Percentiles rank a stretch among this genome's conserved stretches.
Conservation (phyloP, 2,888 invertebrate genomes). For the Labia minor region DNA sequence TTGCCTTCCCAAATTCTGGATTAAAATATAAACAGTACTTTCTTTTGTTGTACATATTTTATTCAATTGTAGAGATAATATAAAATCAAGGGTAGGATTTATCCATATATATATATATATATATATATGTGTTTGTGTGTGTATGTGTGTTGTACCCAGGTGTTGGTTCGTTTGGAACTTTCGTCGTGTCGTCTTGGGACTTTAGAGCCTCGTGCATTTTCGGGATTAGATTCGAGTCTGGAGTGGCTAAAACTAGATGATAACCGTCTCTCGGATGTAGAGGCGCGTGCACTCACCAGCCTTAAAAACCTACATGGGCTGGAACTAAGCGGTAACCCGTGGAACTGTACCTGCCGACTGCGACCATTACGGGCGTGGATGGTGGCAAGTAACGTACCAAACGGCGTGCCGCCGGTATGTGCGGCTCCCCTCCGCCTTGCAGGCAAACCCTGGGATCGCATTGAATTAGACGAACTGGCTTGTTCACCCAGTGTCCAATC, state of each 20-base stretch:
- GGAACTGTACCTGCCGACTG: constrained; percentile 70
- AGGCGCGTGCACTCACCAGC: constrained; percentile 54
- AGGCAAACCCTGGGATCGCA: constrained; percentile 59
- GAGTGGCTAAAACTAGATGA: constrained; percentile 68
- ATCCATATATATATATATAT: too few species aligned
- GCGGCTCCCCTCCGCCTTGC: constrained; percentile 51
- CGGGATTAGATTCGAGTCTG: constrained; percentile 57
- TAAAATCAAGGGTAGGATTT: too few species aligned
- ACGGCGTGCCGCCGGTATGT: constrained; percentile 59
- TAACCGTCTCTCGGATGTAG: constrained; percentile 57
- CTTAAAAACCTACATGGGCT: constrained; percentile 60
- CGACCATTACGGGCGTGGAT: constrained; percentile 69
- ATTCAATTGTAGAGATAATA: too few species aligned
- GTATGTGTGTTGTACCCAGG: too few species aligned
- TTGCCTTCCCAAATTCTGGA: too few species aligned
- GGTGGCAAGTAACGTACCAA: constrained; percentile 63
- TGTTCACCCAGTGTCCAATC: constrained; percentile 61
- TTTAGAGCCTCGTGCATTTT: constrained; percentile 60
- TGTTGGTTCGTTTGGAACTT: constrained; percentile 60
- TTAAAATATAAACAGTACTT: too few species aligned
- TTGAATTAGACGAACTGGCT: constrained; percentile 68
- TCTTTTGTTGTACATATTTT: too few species aligned
- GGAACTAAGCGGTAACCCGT: constrained; percentile 66
- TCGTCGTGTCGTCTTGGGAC: constrained; percentile 58
- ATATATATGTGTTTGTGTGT: too few species aligned